Conservation (phyloP, 2,113 vertebrate species). For the Phasianus colchicus region DNA sequence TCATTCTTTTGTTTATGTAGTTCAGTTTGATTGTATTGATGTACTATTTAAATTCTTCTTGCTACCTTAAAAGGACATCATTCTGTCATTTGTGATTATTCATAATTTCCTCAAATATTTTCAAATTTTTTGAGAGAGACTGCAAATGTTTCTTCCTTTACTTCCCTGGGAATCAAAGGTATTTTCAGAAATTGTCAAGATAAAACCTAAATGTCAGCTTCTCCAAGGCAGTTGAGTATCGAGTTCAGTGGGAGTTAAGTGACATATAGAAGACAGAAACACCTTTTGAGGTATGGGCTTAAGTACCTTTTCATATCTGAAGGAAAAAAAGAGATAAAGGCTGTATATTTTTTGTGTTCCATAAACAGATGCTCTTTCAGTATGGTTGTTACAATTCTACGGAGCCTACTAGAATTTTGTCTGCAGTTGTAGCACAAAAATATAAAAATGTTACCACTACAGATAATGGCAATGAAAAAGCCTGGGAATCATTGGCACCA, state of each 20-base stretch:
- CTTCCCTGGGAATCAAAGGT: conserved; percentile 27
- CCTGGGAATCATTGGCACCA: accelerated
- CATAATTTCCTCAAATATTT: neutral
- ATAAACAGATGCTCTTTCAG: neutral
- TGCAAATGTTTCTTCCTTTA: neutral
- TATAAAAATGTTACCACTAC: neutral
- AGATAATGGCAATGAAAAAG: neutral
- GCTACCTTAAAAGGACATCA: neutral
- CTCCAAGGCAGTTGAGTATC: neutral
- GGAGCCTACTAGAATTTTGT: neutral
- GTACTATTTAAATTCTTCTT: neutral
- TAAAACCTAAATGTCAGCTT: conserved; percentile 57
- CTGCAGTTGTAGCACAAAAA: neutral
- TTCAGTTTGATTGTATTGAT: accelerated
- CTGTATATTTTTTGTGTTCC: neutral
- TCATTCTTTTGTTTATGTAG: neutral
- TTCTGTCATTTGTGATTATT: neutral
- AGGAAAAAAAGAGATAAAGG: neutral
- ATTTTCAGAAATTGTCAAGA: conserved; percentile 46
- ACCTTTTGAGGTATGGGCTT: neutral
- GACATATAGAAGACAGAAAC: conserved; percentile 18
- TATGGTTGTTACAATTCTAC: neutral
- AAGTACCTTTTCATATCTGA: neutral
- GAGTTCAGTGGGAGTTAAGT: conserved; percentile 50
- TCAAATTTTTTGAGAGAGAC: neutral